Evolutionary conservation across 2,113 vertebrate genomes (phyloP), one percentile per base, ranked within the genome.

Genomic region (Notarius lentiginosus): DNA sequence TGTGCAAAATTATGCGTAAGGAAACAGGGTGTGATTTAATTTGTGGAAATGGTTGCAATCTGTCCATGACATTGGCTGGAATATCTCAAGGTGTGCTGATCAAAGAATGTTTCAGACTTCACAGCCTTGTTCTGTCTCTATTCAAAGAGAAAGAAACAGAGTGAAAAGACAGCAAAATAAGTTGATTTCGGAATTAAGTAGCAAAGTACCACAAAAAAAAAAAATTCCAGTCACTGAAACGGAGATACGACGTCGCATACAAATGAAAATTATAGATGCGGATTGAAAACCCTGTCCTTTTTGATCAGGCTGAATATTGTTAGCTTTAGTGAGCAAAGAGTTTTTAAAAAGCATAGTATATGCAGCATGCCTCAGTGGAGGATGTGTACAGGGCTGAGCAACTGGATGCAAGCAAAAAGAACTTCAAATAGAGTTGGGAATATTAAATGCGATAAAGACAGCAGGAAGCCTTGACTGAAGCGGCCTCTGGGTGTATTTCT

Each of bases 211-310:
- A 79, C 49, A 55, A 89, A 41, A 41, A 41, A 41, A 41, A 92
- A 66, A 77, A 82, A 90, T 93, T 94, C 88, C 90, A 92, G 90
- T 89, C 90, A 88, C 90, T 84, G 90, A 87, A 90, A 90, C 66
- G 86, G 30, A 92, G 91, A 92, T 84, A 87, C 87, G 89, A 91
- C 90, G 94, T 93, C 89, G 91, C 93, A 94, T 94, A 91, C 88
- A 89, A 93, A 93, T 93, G 88, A 89, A 91, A 92, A 76, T 72
- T 81, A 63, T 88, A 75, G 89, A 83, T 89, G 91, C 89, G 90
- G 41, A 63, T 53, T 63, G 58, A 80, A 86, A 83, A 65, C n/a
- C 81, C 81, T 2, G 60, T 58, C 27, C 17, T 83, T 83, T 87
- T 87, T 83, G 81, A 87, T 87, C 70, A 55, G 80, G 61, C 70